Conservation (phyloP, 2,797 vertebrate species). For the Chelidonichthys spinosus region DNA sequence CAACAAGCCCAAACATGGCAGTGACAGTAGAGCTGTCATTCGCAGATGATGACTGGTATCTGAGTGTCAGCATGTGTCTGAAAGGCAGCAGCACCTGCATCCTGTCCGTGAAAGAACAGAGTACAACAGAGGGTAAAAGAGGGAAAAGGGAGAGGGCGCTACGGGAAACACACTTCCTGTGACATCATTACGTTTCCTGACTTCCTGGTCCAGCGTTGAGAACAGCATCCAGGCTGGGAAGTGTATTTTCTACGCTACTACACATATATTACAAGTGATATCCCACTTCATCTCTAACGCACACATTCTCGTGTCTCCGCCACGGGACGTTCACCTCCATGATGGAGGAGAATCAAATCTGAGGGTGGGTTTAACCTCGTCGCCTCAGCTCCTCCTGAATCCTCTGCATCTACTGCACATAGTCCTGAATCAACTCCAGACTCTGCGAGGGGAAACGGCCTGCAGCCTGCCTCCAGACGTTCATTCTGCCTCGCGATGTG, state of each 20-base stretch:
- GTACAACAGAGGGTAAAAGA: conserved; percentile 26
- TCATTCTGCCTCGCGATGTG: conserved; percentile 3
- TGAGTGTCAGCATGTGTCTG: conserved; percentile 6
- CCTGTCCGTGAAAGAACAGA: conserved; percentile 55
- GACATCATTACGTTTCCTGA: conserved; percentile 66
- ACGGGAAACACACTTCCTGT: conserved; percentile 71
- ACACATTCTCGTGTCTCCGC: background rate
- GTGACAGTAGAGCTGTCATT: conserved; percentile 3
- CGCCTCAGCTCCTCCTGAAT: conserved; percentile 27
- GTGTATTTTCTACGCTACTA: background rate
- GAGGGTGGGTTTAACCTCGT: conserved; percentile 18
- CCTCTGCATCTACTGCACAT: conserved; percentile 36
- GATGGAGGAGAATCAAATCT: conserved; percentile 15
- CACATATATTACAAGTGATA: background rate
- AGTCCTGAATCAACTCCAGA: conserved; percentile 48
- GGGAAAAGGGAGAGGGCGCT: conserved; percentile 39
- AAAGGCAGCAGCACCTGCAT: conserved; percentile 63
- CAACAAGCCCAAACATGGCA: background rate
- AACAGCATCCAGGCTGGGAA: conserved; percentile 8
- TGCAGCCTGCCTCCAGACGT: conserved; percentile 18
- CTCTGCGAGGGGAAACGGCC: conserved; percentile 24
- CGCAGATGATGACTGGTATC: background rate
- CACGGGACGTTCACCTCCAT: conserved; percentile 13
- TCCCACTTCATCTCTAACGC: background rate
- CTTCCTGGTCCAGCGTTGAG: conserved; percentile 43